These are phyloP conservation scores for Ceuthmochares aereus DNA, from an alignment of 2,113 vertebrate genomes.

Conservation along the genomic window DNA sequence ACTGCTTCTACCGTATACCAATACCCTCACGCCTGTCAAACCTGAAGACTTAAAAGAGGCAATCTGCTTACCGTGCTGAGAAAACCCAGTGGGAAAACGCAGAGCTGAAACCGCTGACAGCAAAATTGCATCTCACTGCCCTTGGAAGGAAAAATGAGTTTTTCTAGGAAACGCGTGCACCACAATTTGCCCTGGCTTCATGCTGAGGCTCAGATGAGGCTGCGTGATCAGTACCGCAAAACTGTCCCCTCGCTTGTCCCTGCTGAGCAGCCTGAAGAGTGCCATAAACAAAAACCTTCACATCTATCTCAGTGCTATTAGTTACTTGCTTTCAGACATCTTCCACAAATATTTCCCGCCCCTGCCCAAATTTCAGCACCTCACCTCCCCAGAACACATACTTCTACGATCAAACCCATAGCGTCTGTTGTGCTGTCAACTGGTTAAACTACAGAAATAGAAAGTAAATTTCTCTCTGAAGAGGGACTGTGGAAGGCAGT, in stretches of 20 bases:
- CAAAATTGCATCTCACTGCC: fast-evolving
- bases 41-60: too few species aligned
- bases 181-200: background rate
- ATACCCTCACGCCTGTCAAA: background rate
- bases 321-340: background rate
- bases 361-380: background rate
- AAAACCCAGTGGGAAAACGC: fast-evolving
- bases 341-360: background rate
- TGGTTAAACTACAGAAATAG: background rate
- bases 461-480: background rate
- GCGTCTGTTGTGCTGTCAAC: background rate
- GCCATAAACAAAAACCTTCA: background rate
- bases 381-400: background rate
- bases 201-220: background rate
- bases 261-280: background rate
- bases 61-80: fast-evolving
- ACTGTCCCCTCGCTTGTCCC: fast-evolving
- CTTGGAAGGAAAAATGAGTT: background rate
- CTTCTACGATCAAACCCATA: background rate
- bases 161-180: fast-evolving
- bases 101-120: background rate
- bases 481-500: background rate
- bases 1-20: background rate
- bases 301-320: fast-evolving
- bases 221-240: fast-evolving